A percentile compares a stretch with the other conserved stretches of the same genome.
phyloP scores from a whole-genome alignment of 2,797 vertebrate genomes.

The Schizopygopsis malacanthus region DNA sequence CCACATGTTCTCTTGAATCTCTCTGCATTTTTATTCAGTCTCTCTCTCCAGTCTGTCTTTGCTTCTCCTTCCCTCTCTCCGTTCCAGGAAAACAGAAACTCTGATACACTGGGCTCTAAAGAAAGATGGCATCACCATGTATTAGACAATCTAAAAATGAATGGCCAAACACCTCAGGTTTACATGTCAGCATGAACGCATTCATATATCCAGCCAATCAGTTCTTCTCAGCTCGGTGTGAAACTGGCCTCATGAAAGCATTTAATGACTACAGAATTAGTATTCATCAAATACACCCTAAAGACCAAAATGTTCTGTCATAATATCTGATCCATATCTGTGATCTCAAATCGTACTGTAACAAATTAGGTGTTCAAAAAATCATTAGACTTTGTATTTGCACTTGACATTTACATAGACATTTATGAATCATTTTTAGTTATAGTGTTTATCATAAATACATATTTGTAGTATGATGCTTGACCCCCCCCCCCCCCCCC shows the following conservation, averaged over 20 bases:
- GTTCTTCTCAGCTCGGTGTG: neutral
- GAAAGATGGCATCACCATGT: neutral
- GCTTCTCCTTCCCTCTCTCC: neutral
- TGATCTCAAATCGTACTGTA: too few species aligned
- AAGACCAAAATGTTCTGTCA: neutral
- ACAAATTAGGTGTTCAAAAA: too few species aligned
- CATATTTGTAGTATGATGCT: neutral
- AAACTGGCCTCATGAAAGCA: neutral
- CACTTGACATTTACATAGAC: neutral
- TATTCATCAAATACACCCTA: neutral
- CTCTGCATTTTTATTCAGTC: neutral
- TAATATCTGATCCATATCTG: too few species aligned
- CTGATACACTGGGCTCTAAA: neutral
- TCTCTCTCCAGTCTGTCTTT: neutral
- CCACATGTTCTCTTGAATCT: conserved; percentile 1
- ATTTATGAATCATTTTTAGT: neutral
- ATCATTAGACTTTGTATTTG: neutral
- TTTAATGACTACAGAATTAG: neutral
- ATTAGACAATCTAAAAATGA: neutral
- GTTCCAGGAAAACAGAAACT: neutral
- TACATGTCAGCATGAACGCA: neutral
- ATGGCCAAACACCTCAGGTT: neutral
- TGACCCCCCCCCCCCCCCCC: too few species aligned
- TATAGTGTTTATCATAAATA: neutral
- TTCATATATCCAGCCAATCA: neutral